A percentile compares a stretch with the other conserved stretches of the same genome.
phyloP scores from a whole-genome alignment of 92 coral and sea anemone genomes.

The Bergia sp. region DNA sequence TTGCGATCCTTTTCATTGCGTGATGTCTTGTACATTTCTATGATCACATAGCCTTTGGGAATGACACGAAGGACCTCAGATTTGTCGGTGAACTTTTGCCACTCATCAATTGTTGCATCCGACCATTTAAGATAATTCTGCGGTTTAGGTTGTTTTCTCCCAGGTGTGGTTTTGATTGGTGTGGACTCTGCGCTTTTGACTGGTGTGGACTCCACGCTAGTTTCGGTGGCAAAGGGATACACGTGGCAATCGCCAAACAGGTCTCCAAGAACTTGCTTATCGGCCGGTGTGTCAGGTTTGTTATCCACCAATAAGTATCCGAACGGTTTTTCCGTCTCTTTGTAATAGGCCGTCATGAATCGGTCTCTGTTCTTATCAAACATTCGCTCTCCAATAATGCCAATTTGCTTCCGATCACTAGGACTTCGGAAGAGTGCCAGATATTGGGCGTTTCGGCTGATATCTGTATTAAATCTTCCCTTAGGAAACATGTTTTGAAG shows the following conservation, averaged over 20 bases:
- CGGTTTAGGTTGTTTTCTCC: slow-evolving; percentile 14
- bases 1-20: slow-evolving; percentile 38
- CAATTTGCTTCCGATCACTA: neutral
- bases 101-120: slow-evolving; percentile 34
- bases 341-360: slow-evolving; percentile 51
- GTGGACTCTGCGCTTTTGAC: slow-evolving; percentile 19
- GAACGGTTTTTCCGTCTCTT: slow-evolving; percentile 47
- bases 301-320: slow-evolving; percentile 45
- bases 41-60: slow-evolving; percentile 43
- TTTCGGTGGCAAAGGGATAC: slow-evolving; percentile 17
- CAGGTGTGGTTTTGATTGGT: slow-evolving; percentile 30
- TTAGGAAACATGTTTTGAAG: neutral
- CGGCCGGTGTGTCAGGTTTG: slow-evolving; percentile 39
- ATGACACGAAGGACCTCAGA: slow-evolving; percentile 38
- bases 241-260: neutral
- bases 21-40: slow-evolving; percentile 56
- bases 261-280: slow-evolving; percentile 31
- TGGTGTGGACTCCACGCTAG: slow-evolving; percentile 12
- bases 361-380: slow-evolving; percentile 50
- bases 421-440: slow-evolving; percentile 53
- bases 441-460: slow-evolving; percentile 32
- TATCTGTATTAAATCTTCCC: too few relatives aligned
- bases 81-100: slow-evolving; percentile 42
- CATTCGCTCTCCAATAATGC: slow-evolving; percentile 32
- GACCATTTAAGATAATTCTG: slow-evolving; percentile 36